Conservation (phyloP, 2,797 vertebrate species). For the Argentina silus region DNA sequence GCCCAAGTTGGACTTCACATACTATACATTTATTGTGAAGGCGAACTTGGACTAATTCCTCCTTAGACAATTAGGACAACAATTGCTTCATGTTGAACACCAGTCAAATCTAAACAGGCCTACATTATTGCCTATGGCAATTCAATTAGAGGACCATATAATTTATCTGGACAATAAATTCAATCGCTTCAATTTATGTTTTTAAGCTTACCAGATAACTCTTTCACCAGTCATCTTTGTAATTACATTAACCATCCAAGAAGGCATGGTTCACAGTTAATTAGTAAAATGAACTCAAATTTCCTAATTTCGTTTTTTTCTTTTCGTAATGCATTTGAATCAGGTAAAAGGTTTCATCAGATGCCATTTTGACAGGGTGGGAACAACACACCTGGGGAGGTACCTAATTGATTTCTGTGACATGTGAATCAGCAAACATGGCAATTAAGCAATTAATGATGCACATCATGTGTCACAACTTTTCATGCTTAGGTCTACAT, state of each 20-base stretch:
- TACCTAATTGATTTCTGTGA: conserved; percentile 16
- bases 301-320: conserved; percentile 7
- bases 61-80: too few species aligned
- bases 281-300: conserved; percentile 3
- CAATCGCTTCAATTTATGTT: too few species aligned
- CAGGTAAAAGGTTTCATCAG: not conserved
- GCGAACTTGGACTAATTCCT: too few species aligned
- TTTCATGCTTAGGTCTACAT: too few species aligned
- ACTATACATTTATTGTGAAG: too few species aligned
- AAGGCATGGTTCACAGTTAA: not conserved
- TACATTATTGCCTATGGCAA: not conserved
- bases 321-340: conserved; percentile 6
- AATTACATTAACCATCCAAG: not conserved
- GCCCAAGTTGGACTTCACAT: too few species aligned
- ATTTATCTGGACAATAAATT: too few species aligned
- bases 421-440: not conserved
- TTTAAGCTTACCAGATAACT: conserved; percentile 35
- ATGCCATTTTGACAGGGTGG: conserved; percentile 17
- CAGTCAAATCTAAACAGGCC: not conserved
- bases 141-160: too few species aligned
- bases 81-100: not conserved
- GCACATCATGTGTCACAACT: not conserved
- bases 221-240: not conserved
- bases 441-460: not conserved
- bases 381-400: conserved; percentile 8